A percentile compares a stretch with the other conserved stretches of the same genome.
Conservation (phyloP, 1,140 invertebrate species). For the Pogonomyrmex barbatus region DNA sequence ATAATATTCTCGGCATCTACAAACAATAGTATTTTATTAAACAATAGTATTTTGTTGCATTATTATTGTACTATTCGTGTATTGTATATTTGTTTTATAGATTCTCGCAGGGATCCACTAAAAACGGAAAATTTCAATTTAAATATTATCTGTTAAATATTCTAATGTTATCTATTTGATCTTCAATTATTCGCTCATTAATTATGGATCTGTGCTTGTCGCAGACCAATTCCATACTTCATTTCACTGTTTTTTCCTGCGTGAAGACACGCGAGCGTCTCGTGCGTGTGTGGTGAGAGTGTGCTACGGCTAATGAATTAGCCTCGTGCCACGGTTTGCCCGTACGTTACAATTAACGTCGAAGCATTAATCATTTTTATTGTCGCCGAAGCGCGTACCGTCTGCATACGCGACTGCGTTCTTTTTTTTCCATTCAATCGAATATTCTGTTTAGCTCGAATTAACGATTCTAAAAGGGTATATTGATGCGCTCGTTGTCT, state of each 20-base stretch:
- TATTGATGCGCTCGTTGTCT: neutral
- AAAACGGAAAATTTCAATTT: too few species aligned
- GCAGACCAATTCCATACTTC: neutral
- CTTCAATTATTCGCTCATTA: neutral
- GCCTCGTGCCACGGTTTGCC: neutral
- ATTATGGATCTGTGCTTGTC: neutral
- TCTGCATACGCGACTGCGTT: constrained; percentile 9
- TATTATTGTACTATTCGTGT: neutral
- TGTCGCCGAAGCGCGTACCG: neutral
- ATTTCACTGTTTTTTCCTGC: neutral
- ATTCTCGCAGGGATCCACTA: too few species aligned
- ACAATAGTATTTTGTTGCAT: neutral
- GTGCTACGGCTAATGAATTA: constrained; percentile 37
- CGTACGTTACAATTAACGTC: constrained; percentile 33
- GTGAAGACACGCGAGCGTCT: neutral
- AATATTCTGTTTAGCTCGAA: neutral
- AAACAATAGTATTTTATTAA: neutral
- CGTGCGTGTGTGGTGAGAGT: neutral
- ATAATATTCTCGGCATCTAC: neutral
- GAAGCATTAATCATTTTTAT: constrained; percentile 50
- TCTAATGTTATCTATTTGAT: neutral
- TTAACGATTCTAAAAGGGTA: neutral
- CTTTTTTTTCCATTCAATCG: neutral
- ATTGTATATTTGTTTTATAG: neutral
- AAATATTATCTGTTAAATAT: too few species aligned